Evolutionary conservation across 1,140 invertebrate genomes (phyloP).

Genomic region (Drosophila aff.): DNA sequence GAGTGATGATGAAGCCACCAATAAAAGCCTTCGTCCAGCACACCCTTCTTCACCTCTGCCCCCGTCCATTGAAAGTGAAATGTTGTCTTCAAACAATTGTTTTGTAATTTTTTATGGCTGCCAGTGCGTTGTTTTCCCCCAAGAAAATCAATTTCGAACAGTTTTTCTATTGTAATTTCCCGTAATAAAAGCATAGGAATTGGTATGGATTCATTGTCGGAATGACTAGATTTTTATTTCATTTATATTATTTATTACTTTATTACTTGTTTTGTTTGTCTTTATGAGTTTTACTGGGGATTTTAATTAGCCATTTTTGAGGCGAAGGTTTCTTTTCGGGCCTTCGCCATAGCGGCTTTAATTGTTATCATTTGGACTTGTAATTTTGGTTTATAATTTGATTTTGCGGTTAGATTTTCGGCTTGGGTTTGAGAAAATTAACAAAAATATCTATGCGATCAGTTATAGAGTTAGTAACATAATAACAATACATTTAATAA

Average conservation of each 20-base stretch:
- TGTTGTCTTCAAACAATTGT: slow-evolving; percentile 48
- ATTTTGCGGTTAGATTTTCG: slow-evolving; percentile 51
- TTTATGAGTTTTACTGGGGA: slow-evolving; percentile 19
- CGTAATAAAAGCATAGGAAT: slow-evolving; percentile 8
- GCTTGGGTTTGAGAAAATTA: slow-evolving; percentile 9
- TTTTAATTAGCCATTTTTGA: slow-evolving; percentile 55
- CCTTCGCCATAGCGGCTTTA: slow-evolving; percentile 20
- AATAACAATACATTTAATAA: neutral
- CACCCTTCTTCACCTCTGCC: slow-evolving; percentile 33
- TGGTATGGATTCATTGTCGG: slow-evolving; percentile 18
- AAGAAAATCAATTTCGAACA: slow-evolving; percentile 73
- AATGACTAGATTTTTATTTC: slow-evolving; percentile 47
- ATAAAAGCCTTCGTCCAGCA: slow-evolving; percentile 29
- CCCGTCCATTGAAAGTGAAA: slow-evolving; percentile 64
- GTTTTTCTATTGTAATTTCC: slow-evolving; percentile 68
- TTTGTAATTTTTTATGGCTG: slow-evolving; percentile 56
- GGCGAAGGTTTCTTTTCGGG: slow-evolving; percentile 36
- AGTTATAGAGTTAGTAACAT: neutral
- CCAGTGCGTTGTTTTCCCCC: slow-evolving; percentile 47
- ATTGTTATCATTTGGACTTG: slow-evolving; percentile 52
- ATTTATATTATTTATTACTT: slow-evolving; percentile 25
- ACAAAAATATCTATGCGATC: slow-evolving; percentile 8
- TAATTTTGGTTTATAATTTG: slow-evolving; percentile 58
- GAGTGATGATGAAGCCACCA: slow-evolving; percentile 69
- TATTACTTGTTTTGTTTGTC: slow-evolving; percentile 23